Evolutionary conservation across 2,113 vertebrate genomes (phyloP).

Genomic region (Aphyosemion australe): DNA sequence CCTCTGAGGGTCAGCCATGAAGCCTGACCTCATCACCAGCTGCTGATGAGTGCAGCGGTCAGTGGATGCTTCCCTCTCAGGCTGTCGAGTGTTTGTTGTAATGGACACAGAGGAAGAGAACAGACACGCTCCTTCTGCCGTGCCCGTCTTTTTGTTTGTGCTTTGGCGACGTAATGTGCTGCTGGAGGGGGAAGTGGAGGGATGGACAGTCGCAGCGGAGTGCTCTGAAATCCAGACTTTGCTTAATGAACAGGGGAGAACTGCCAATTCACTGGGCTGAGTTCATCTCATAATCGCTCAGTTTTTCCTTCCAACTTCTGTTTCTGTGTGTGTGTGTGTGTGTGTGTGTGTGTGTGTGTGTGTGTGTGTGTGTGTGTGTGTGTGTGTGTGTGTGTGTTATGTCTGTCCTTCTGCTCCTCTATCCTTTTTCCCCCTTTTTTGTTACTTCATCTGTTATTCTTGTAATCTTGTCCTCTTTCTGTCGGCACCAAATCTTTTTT

Average conservation of each 20-base stretch:
- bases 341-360: constrained; percentile 26
- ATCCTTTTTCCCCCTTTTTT: constrained; percentile 23
- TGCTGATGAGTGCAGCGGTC: constrained; percentile 47
- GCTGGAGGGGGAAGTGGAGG: constrained; percentile 28
- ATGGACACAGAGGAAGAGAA: constrained; percentile 33
- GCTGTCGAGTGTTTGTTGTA: constrained; percentile 51
- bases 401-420: constrained; percentile 20
- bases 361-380: constrained; percentile 13
- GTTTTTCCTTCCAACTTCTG: constrained; percentile 22
- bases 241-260: constrained; percentile 66
- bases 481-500: not conserved
- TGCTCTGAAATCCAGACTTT: constrained; percentile 61
- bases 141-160: constrained; percentile 55
- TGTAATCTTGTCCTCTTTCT: not conserved
- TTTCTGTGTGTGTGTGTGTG: constrained; percentile 25
- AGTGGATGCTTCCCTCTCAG: constrained; percentile 28
- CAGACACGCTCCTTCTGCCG: constrained; percentile 34
- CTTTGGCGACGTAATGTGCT: constrained; percentile 40
- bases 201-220: constrained; percentile 37
- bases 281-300: constrained; percentile 65
- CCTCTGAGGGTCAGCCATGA: constrained; percentile 54
- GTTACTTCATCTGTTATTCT: constrained; percentile 3
- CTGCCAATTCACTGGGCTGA: constrained; percentile 65
- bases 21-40: constrained; percentile 65
- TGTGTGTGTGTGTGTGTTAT: no score